Percentiles rank a stretch among this genome's conserved stretches.
phyloP scores from a whole-genome alignment of 2,113 vertebrate species.

The Zingel zingel region DNA sequence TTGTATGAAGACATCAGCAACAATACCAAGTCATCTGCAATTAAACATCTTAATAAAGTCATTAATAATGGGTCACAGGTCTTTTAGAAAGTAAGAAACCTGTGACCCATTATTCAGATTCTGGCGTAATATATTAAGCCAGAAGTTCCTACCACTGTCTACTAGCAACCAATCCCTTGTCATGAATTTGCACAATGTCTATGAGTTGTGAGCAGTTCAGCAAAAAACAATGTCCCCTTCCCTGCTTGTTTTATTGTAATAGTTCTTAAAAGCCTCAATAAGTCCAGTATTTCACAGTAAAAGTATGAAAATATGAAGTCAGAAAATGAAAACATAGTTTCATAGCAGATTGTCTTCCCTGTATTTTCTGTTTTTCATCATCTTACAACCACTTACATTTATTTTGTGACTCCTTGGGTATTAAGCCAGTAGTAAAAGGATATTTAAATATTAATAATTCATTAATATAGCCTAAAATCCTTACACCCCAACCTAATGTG shows the following conservation, averaged over 20 bases:
- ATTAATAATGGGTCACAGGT: constrained; percentile 11
- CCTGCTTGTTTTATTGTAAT: background rate
- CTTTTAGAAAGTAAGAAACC: too few relatives aligned
- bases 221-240: background rate
- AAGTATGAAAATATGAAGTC: background rate
- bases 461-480: background rate
- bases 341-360: background rate
- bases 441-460: background rate
- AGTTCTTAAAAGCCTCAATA: background rate
- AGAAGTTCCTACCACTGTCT: background rate
- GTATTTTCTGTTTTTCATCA: background rate
- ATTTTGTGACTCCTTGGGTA: background rate
- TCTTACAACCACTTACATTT: background rate
- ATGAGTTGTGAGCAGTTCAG: background rate
- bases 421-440: background rate
- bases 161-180: background rate
- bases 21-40: background rate
- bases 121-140: constrained; percentile 6
- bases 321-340: background rate
- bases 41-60: constrained; percentile 5
- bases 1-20: background rate
- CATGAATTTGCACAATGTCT: background rate
- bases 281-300: background rate
- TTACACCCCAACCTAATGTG: background rate
- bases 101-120: too few relatives aligned